These are phyloP conservation scores for Cossypha caffra DNA, from an alignment of 2,797 vertebrate species.

Conservation along the genomic window DNA sequence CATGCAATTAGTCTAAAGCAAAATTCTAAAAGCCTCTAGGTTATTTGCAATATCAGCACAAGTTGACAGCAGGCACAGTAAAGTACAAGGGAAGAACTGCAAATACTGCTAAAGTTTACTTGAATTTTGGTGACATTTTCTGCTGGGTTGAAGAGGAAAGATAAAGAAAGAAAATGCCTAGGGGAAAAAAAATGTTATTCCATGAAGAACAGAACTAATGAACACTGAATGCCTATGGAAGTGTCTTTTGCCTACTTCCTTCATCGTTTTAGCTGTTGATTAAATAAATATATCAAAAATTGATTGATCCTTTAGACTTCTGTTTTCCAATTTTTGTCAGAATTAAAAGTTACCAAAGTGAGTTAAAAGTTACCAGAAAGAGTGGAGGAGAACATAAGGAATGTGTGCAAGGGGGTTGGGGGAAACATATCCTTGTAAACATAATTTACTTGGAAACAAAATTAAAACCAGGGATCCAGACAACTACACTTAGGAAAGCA, in stretches of 20 bases:
- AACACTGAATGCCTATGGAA: neutral
- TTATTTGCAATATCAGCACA: neutral
- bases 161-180: neutral
- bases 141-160: neutral
- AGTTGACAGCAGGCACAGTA: neutral
- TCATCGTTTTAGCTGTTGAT: neutral
- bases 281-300: neutral
- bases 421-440: neutral
- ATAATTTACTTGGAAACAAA: neutral
- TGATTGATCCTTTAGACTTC: neutral
- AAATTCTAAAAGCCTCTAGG: neutral
- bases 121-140: conserved; percentile 4
- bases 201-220: neutral
- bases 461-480: neutral
- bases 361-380: neutral
- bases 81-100: neutral
- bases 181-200: neutral
- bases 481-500: neutral
- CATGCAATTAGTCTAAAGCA: neutral
- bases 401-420: accelerated
- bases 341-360: neutral
- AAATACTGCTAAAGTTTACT: neutral
- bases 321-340: neutral
- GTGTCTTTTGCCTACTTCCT: neutral
- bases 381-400: neutral